A percentile compares a stretch with the other conserved stretches of the same genome.
Conservation (phyloP, 2,888 invertebrate genomes). For the Mechanitis messenoides region DNA sequence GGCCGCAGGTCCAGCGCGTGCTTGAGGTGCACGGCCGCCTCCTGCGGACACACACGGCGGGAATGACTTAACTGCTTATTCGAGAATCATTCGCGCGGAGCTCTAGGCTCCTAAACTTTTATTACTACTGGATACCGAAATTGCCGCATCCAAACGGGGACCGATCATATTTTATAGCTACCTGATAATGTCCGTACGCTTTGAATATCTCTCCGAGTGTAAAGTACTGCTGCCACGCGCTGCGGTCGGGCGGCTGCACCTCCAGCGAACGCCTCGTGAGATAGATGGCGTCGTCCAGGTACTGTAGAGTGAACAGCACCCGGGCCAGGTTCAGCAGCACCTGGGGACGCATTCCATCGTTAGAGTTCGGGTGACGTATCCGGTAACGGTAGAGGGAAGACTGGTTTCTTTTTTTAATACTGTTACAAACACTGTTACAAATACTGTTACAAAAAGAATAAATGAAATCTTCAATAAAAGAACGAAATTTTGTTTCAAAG, state of each 20-base stretch:
- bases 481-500: too few relatives aligned
- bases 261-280: conserved; percentile 89
- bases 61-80: too few relatives aligned
- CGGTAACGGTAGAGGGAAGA: too few relatives aligned
- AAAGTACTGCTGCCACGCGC: conserved; percentile 94
- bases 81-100: too few relatives aligned
- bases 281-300: conserved; percentile 92
- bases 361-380: neutral
- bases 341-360: conserved; percentile 42
- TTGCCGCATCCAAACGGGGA: too few relatives aligned
- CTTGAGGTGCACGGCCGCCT: conserved; percentile 88
- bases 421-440: too few relatives aligned
- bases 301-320: conserved; percentile 89
- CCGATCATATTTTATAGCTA: conserved; percentile 25
- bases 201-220: conserved; percentile 94
- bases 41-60: conserved; percentile 62
- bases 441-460: too few relatives aligned
- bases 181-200: conserved; percentile 89
- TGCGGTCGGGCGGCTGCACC: conserved; percentile 88
- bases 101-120: too few relatives aligned
- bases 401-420: too few relatives aligned
- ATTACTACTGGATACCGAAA: too few relatives aligned
- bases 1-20: conserved; percentile 90
- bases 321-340: conserved; percentile 89
- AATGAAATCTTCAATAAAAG: too few relatives aligned